Conservation (phyloP, 2,113 vertebrate genomes). For the Prinia subflava region DNA sequence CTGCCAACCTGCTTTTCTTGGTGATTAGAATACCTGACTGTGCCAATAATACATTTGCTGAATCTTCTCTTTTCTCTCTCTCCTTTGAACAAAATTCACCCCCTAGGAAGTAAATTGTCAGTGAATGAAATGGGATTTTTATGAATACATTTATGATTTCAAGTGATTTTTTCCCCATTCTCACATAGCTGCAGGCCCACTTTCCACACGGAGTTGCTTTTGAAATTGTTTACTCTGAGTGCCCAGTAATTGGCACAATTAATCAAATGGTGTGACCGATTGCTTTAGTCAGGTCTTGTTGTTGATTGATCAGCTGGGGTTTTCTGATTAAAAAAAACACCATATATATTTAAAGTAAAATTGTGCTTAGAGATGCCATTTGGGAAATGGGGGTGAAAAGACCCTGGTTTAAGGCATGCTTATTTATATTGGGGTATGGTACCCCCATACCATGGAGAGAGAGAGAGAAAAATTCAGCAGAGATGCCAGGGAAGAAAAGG, state of each 20-base stretch:
- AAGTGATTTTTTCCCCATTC: neutral
- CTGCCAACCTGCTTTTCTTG: neutral
- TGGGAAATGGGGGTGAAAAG: neutral
- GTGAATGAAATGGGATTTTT: slow-evolving; percentile 17
- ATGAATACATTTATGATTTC: slow-evolving; percentile 18
- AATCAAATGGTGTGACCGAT: neutral
- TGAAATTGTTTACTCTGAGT: slow-evolving; percentile 10
- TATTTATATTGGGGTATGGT: neutral
- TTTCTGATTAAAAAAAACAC: neutral
- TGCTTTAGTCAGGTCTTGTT: neutral
- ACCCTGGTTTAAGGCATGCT: neutral
- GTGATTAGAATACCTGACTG: neutral
- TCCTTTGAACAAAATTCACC: neutral
- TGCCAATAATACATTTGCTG: neutral
- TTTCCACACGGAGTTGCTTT: neutral
- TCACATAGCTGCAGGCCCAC: neutral
- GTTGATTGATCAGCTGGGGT: neutral
- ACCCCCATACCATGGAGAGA: neutral
- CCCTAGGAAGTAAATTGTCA: slow-evolving; percentile 16
- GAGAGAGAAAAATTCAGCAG: neutral
- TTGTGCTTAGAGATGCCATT: neutral
- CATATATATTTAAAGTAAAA: neutral
- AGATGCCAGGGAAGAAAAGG: neutral
- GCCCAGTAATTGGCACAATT: neutral
- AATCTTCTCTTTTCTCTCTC: neutral